These are phyloP conservation scores for Nycteola revayana DNA, from an alignment of 2,888 invertebrate species.

Conservation along the genomic window DNA sequence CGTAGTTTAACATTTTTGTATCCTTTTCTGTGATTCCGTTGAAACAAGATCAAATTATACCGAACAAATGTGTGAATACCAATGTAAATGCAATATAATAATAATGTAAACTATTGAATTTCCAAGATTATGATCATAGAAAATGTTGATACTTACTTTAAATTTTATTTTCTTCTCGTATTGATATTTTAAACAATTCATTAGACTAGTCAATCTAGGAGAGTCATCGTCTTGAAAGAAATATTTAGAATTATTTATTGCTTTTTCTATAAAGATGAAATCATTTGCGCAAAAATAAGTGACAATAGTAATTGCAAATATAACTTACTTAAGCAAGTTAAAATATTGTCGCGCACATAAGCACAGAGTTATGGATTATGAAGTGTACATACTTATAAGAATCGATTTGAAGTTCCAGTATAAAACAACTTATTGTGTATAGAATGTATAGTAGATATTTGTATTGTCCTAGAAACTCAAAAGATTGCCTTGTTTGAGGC, in stretches of 20 bases:
- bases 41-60: conserved; percentile 47
- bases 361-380: no score
- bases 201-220: conserved; percentile 79
- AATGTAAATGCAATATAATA: conserved; percentile 42
- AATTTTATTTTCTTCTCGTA: conserved; percentile 25
- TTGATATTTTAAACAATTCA: conserved; percentile 42
- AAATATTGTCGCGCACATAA: no score
- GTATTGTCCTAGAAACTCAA: no score
- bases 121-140: conserved; percentile 13
- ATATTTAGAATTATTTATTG: conserved; percentile 70
- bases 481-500: no score
- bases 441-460: conserved; percentile 7
- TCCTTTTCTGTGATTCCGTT: conserved; percentile 63
- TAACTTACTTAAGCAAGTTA: no score
- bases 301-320: no score
- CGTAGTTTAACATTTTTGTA: conserved; percentile 58
- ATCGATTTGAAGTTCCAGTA: no score
- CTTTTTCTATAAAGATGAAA: conserved; percentile 31
- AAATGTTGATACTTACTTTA: conserved; percentile 24
- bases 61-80: conserved; percentile 38
- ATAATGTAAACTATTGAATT: conserved; percentile 21
- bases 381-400: no score
- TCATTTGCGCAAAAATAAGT: no score
- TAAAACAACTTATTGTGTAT: no score
- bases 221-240: conserved; percentile 53